Evolutionary conservation across 2,797 vertebrate genomes (phyloP), one percentile per base, ranked within the genome.

Genomic region (Chanos chanos): DNA sequence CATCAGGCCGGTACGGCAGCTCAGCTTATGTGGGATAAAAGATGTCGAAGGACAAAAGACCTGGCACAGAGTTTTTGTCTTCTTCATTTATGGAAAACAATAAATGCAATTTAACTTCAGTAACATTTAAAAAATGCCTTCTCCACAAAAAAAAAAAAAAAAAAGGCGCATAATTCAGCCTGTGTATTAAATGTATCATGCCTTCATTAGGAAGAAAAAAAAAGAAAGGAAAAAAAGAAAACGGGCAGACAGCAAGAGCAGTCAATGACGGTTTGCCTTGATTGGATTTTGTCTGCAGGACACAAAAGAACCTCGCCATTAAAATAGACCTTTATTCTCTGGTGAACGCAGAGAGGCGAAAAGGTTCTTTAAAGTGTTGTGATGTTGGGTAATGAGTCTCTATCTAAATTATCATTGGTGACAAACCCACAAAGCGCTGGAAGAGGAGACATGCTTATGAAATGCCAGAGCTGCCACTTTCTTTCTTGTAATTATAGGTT

Each of bases 381-480:
- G 95, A 95, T 96, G 94, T 94, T 93, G 94, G 87, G 93, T 96
- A 99, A 98, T 98, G 94, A 97, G 93, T 92, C 93, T 96, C 93
- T 94, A 94, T 98, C 94, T 94, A 93, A 96, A 97, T 96, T 94
- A 97, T 97, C 94, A 96, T 93, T 95, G 95, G 94, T 97, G 95
- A 97, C 94, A 99, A 97, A 97, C 94, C 96, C 94, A 97, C 95
- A 99, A 99, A 98, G 95, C 93, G 90, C 91, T 93, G 94, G 94
- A 94, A 90, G 93, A 99, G 94, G 93, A 97, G 92, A 94, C 90
- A 92, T 92, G 94, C 92, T 94, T 94, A 94, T 94, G 92, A 96
- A 99, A 97, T 97, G 94, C 94, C 95, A 96, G 92, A 94, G 93
- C 95, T 97, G 95, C 94, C 95, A 97, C 93, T 97, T 97, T 94